A percentile compares a stretch with the other conserved stretches of the same genome.
These are phyloP conservation scores for Tribolium castaneum DNA, from an alignment of 1,140 invertebrate species.

Conservation along the genomic window DNA sequence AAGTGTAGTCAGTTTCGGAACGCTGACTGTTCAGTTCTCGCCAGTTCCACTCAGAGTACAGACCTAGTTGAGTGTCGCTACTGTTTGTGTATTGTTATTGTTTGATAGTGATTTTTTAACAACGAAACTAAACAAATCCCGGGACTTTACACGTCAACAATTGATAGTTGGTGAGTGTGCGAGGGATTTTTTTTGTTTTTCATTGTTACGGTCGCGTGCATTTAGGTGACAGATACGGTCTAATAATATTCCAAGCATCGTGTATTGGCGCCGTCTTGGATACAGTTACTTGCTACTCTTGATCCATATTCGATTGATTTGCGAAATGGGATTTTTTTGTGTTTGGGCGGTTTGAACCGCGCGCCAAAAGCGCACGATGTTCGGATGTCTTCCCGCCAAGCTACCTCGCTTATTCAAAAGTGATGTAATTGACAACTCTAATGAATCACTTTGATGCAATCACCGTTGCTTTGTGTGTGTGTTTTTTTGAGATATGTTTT, in stretches of 20 bases:
- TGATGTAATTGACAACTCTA: slow-evolving; percentile 12
- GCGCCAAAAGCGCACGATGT: background rate
- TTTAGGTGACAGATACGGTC: slow-evolving; percentile 55
- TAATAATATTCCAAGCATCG: slow-evolving; percentile 49
- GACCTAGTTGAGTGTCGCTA: slow-evolving; percentile 22
- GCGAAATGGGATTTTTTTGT: background rate
- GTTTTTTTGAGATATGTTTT: slow-evolving; percentile 37
- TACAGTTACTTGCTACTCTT: slow-evolving; percentile 46
- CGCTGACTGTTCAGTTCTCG: slow-evolving; percentile 9
- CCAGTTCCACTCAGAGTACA: background rate
- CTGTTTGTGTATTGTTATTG: slow-evolving; percentile 35
- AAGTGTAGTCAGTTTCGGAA: slow-evolving; percentile 29
- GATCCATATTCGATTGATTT: slow-evolving; percentile 18
- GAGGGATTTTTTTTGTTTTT: slow-evolving; percentile 40
- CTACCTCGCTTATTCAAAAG: background rate
- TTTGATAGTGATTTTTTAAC: slow-evolving; percentile 1
- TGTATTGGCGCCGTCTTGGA: slow-evolving; percentile 37
- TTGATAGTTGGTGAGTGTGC: slow-evolving; percentile 48
- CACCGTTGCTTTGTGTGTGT: background rate
- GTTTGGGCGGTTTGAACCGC: background rate
- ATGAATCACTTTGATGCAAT: background rate
- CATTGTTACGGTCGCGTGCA: slow-evolving; percentile 50
- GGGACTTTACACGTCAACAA: slow-evolving; percentile 41
- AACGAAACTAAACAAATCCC: background rate
- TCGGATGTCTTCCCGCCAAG: slow-evolving; percentile 4